phyloP scores from a whole-genome alignment of 2,113 vertebrate species.

The Entelurus aequoreus region DNA sequence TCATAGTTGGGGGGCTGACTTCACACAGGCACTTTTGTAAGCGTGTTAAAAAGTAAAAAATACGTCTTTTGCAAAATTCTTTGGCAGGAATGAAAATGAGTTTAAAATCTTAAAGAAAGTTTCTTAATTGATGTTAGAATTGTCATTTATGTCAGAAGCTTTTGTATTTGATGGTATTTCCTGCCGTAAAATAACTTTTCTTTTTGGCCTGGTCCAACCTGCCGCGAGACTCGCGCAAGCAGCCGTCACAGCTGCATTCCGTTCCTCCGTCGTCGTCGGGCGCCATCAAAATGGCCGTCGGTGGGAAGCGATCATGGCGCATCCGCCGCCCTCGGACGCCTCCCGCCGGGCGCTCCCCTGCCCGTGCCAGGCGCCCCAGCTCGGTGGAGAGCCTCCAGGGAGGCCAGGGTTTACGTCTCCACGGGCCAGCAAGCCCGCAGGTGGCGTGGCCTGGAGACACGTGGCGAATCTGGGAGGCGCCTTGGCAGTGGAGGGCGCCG shows the following conservation, averaged over 20 bases:
- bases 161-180: too few relatives aligned
- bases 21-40: too few relatives aligned
- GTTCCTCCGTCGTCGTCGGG: constrained; percentile 71
- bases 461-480: constrained; percentile 67
- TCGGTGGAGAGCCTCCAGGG: constrained; percentile 72
- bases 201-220: too few relatives aligned
- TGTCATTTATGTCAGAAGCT: too few relatives aligned
- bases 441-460: constrained; percentile 64
- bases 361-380: constrained; percentile 65
- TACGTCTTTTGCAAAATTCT: too few relatives aligned
- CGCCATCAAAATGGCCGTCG: constrained; percentile 69
- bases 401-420: constrained; percentile 70
- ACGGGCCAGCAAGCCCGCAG: constrained; percentile 73
- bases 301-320: constrained; percentile 73
- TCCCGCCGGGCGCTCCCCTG: constrained; percentile 53
- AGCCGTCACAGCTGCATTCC: constrained; percentile 50
- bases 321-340: constrained; percentile 67
- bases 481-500: constrained; percentile 58
- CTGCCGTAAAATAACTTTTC: too few relatives aligned
- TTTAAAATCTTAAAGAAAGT: too few relatives aligned
- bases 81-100: too few relatives aligned
- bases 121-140: too few relatives aligned
- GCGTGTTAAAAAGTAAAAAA: too few relatives aligned
- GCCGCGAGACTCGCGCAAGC: constrained; percentile 32
- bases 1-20: too few relatives aligned